Percentiles rank a stretch among this genome's conserved stretches.
Evolutionary conservation across 2,113 vertebrate genomes (phyloP).

Genomic region (Takifugu bimaculatus): DNA sequence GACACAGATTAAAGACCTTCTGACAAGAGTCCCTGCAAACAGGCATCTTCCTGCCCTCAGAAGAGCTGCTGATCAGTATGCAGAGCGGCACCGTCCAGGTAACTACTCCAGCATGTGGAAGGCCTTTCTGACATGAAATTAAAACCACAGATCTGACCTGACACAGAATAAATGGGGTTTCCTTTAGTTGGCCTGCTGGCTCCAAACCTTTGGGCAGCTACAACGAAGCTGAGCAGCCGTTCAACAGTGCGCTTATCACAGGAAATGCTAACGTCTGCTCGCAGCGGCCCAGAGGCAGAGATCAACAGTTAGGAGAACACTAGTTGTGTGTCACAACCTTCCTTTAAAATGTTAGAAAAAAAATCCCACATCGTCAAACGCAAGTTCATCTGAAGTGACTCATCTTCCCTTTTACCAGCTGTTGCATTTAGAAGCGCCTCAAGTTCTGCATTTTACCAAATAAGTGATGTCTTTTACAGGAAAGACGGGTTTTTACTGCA

Average conservation of each 20-base stretch:
- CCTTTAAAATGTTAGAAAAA: no score
- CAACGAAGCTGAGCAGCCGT: constrained; percentile 1
- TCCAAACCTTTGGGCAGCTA: background rate
- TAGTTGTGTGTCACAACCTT: background rate
- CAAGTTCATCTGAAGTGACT: background rate
- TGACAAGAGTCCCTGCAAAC: background rate
- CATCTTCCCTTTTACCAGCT: background rate
- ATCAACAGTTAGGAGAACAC: background rate
- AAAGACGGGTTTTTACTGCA: background rate
- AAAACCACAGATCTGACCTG: no score
- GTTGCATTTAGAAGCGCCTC: background rate
- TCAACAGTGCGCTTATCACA: constrained; percentile 47
- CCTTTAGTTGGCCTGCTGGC: no score
- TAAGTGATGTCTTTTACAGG: background rate
- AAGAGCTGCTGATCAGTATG: constrained; percentile 29
- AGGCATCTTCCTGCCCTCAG: constrained; percentile 33
- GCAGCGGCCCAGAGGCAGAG: constrained; percentile 5
- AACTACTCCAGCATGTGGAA: constrained; percentile 19
- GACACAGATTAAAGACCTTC: no score
- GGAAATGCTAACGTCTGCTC: constrained; percentile 54
- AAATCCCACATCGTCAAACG: background rate
- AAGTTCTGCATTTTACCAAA: background rate
- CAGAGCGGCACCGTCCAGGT: constrained; percentile 5
- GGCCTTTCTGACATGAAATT: no score
- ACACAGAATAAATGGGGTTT: no score